These are phyloP conservation scores for Elephantulus edwardii DNA, from an alignment of 2,113 vertebrate species.

Conservation along the genomic window DNA sequence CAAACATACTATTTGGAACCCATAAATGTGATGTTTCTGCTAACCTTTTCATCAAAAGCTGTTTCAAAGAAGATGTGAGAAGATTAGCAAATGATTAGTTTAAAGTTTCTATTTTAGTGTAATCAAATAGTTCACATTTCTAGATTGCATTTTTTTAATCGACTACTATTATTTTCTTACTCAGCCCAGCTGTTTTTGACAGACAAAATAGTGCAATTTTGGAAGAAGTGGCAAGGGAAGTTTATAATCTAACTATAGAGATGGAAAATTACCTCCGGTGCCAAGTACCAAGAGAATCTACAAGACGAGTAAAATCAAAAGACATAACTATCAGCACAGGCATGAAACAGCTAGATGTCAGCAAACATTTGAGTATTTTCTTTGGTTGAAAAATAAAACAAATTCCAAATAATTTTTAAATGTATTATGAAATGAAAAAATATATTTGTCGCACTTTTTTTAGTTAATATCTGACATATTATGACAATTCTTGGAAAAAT, in stretches of 20 bases:
- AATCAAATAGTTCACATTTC: conserved; percentile 79
- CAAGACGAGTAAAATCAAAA: conserved; percentile 7
- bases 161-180: conserved; percentile 72
- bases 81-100: conserved; percentile 77
- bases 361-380: neutral
- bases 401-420: neutral
- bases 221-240: conserved; percentile 59
- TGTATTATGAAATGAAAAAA: neutral
- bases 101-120: conserved; percentile 72
- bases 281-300: conserved; percentile 16
- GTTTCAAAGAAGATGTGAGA: conserved; percentile 65
- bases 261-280: conserved; percentile 61
- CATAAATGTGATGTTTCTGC: conserved; percentile 73
- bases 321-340: neutral
- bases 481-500: neutral
- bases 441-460: neutral
- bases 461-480: neutral
- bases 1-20: conserved; percentile 66
- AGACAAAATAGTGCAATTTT: conserved; percentile 62
- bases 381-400: neutral
- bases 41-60: conserved; percentile 78
- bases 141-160: conserved; percentile 69
- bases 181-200: conserved; percentile 78
- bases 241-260: conserved; percentile 61
- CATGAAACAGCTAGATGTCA: neutral